These are phyloP conservation scores for Etheostoma perlongum DNA, from an alignment of 2,797 vertebrate genomes.

Conservation along the genomic window DNA sequence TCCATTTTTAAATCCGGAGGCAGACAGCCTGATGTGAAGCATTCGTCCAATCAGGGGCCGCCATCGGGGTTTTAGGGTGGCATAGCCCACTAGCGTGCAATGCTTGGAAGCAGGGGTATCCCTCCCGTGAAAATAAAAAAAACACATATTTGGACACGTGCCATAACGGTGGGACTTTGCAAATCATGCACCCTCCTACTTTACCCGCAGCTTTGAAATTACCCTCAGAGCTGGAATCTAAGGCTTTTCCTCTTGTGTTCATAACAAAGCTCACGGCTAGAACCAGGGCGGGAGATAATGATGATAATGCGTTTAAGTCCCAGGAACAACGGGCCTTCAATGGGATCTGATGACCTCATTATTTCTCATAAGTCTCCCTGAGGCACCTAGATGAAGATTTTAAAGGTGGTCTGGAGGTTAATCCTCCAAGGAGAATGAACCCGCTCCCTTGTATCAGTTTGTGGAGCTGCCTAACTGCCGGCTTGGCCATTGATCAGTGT, in stretches of 20 bases:
- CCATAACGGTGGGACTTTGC: conserved; percentile 15
- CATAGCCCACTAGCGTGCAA: too few species aligned
- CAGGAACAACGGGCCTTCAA: conserved; percentile 67
- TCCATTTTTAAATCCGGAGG: too few species aligned
- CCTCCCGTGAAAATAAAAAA: too few species aligned
- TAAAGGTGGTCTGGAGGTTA: conserved; percentile 86
- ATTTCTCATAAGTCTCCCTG: conserved; percentile 82
- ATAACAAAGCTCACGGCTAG: conserved; percentile 66
- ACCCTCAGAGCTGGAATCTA: conserved; percentile 36
- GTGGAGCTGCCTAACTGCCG: conserved; percentile 41
- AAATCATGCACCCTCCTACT: conserved; percentile 19
- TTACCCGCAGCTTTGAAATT: conserved; percentile 49
- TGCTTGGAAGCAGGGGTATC: too few species aligned
- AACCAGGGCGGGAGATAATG: conserved; percentile 74
- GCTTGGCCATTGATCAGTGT: conserved; percentile 41
- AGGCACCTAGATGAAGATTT: conserved; percentile 81
- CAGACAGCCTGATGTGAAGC: too few species aligned
- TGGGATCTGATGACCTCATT: conserved; percentile 84
- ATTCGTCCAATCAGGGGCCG: too few species aligned
- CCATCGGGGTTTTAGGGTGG: too few species aligned
- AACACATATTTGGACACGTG: too few species aligned
- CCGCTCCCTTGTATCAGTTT: conserved; percentile 72
- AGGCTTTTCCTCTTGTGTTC: conserved; percentile 44
- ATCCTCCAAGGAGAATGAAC: conserved; percentile 76
- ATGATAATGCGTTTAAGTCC: conserved; percentile 81